Base-by-base conservation (phyloP, 2,888 invertebrate species). In the Hirtodrosophila trivittata region DNA sequence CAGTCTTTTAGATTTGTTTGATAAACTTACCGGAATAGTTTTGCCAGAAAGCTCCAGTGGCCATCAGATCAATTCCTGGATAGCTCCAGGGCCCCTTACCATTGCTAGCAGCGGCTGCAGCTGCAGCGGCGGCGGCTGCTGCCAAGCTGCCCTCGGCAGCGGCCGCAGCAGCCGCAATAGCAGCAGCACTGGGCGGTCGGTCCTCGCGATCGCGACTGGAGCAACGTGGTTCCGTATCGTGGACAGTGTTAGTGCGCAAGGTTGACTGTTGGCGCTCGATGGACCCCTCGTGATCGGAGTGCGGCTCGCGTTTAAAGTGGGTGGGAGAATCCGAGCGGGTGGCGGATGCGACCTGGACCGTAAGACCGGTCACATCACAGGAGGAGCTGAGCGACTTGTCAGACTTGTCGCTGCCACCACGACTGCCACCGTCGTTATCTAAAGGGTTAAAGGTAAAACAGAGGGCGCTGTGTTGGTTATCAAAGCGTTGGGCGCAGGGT, bases 21-120 rank as follows among this genome's bases (percentile, higher is more conserved):
- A n/a, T n/a, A n/a, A n/a, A n/a, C n/a, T 93, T 90, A 97, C 96
- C 96, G 89, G 96, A 96, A 92, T 97, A 97, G 90, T 96, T 97
- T 90, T 96, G 96, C 96, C 96, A 97, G 91, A 97, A 96, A 37
- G 96, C 96, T 32, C 96, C 96, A 51, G 94, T 95, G 86, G 95
- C 94, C 93, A 97, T 96, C 90, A 96, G 94, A 91, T 96, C 96
- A 73, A 95, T 92, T 50, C 94, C 94, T 28, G 93, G 90, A 90
- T 94, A 94, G 77, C 93, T 94, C 94, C 94, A 94, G 14, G 90
- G 89, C 37, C 92, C 92, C 81, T 93, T 93, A 35, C 92, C 92
- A 57, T 87, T 86, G 41, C 87, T 87, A 18, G 89, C 87, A 39
- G 88, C 89, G 26, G 90, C 89, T 0, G 89, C 83, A 21, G 90